Base-by-base conservation (phyloP, 2,797 vertebrate genomes). In the Tolypeutes matacus region DNA sequence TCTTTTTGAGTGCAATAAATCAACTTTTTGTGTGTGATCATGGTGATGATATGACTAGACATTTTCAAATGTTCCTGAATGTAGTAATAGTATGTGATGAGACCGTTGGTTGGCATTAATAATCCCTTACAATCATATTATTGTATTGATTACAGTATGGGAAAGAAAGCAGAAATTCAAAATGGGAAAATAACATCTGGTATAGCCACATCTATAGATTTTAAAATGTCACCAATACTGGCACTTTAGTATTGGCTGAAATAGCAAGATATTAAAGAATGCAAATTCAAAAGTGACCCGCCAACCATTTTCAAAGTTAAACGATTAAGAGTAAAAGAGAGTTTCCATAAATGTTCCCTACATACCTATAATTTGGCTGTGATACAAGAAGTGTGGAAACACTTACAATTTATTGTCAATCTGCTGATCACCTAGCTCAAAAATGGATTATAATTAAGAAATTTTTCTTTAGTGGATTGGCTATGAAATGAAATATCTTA, bases 131-230 rank as follows among this genome's bases (percentile, higher is more conserved):
- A 83, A 56, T 17, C 1, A 5, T 65, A 25, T 75, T 13, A 72
- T 15, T 56, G 21, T 85, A 36, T 81, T 94, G 56, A 51, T 72
- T 80, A 42, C 5, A 77, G 36, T 81, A 85, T 46, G 4, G n/a
- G 27, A 56, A 49, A 86, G 67, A 87, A 93, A 89, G 5, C 7
- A 84, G 60, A 72, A 64, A 86, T 89, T 96, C 36, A 94, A 93
- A 96, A 65, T 27, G 77, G 34, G 10, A 36, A 84, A 87, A 49
- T 70, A 42, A 85, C 14, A 65, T 65, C 36, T 78, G 78, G 10
- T n/a, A 46, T 7, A 89, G 39, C 58, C 58, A 81, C 14, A 88
- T 2, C 0, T 1, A 70, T n/a, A 29, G 7, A 69, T 65, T 64
- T 93, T 21, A 84, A 91, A 82, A 10, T 53, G 42, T 36, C 73